These are phyloP conservation scores for Scaptomyza montana DNA, from an alignment of 1,140 invertebrate species.

Conservation along the genomic window DNA sequence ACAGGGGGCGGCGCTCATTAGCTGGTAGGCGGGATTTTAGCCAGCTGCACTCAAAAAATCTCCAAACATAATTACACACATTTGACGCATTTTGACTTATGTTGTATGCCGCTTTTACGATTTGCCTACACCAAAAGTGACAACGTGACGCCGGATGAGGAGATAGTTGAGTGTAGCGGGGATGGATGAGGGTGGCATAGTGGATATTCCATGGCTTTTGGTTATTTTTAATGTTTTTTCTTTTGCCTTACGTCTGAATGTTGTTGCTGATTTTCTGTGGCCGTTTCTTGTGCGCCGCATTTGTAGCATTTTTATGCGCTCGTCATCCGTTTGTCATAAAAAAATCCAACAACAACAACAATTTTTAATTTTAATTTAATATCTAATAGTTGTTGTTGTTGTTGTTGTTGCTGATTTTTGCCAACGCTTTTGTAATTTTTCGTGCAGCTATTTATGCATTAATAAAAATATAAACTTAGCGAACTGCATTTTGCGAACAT, in stretches of 20 bases:
- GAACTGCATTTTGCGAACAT: slow-evolving; percentile 49
- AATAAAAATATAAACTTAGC: slow-evolving; percentile 38
- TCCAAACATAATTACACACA: slow-evolving; percentile 68
- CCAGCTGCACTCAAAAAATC: slow-evolving; percentile 56
- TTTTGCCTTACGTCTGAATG: slow-evolving; percentile 1
- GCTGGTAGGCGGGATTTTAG: slow-evolving; percentile 53
- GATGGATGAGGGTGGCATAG: neutral
- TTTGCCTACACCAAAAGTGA: slow-evolving; percentile 78
- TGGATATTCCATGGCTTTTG: slow-evolving; percentile 63
- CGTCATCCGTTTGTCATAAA: slow-evolving; percentile 82
- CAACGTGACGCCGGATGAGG: slow-evolving; percentile 66
- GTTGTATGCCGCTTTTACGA: slow-evolving; percentile 58
- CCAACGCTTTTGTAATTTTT: slow-evolving; percentile 37
- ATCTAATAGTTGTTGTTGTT: slow-evolving; percentile 67
- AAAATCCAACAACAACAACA: slow-evolving; percentile 30
- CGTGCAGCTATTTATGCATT: slow-evolving; percentile 67
- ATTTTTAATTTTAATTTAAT: slow-evolving; percentile 79
- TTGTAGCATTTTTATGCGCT: slow-evolving; percentile 80
- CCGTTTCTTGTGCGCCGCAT: slow-evolving; percentile 68
- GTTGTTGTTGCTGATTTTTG: slow-evolving; percentile 30
- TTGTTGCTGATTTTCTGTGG: neutral
- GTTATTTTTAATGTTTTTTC: slow-evolving; percentile 73
- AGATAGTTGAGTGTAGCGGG: neutral
- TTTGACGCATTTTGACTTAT: slow-evolving; percentile 37
- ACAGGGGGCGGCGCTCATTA: slow-evolving; percentile 20